Evolutionary conservation across 2,113 vertebrate genomes (phyloP), one percentile per base, ranked within the genome.

Genomic region (Nettapus auritus): DNA sequence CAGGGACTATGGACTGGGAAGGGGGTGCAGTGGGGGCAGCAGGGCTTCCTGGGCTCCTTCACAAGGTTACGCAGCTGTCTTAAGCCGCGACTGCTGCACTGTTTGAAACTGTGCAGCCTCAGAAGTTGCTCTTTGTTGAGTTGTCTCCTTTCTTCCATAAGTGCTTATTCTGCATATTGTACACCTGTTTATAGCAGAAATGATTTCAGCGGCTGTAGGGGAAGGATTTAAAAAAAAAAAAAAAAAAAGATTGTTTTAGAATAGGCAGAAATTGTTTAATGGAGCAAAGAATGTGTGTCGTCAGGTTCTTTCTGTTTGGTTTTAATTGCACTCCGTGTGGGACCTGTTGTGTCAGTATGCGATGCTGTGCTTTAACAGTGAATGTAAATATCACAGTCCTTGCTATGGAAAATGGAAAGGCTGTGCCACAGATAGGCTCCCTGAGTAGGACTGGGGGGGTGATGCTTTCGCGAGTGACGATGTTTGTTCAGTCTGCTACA

Each of bases 121-220:
- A 70, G 42, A 67, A 75, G 48, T 68, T 52, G 1, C 8, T 84
- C 63, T 88, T 79, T 56, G 57, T 95, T 78, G 89, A 91, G 75
- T 92, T 4, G 3, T 59, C 44, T 9, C 79, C 62, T 75, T 94
- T 92, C 69, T 88, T 89, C 36, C 28, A 14, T 6, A 59, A 57
- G 52, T 95, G 81, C 95, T 92, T 89, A 64, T 76, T 85, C 85
- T 83, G 91, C 75, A 52, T 78, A 38, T 80, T 80, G 81, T 64
- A 70, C 84, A 92, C 78, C 52, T 94, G 90, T 66, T 95, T 38
- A 53, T 66, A 78, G 70, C 46, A 94, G 82, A 82, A 89, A 78
- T 75, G 34, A 75, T 85, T 91, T 69, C 2, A 15, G 33, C 2
- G 17, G 42, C 62, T 94, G 28, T 9, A 31, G 60, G 19, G 25